These are phyloP conservation scores for Macrochelys suwanniensis DNA, from an alignment of 2,797 vertebrate species.

Conservation along the genomic window DNA sequence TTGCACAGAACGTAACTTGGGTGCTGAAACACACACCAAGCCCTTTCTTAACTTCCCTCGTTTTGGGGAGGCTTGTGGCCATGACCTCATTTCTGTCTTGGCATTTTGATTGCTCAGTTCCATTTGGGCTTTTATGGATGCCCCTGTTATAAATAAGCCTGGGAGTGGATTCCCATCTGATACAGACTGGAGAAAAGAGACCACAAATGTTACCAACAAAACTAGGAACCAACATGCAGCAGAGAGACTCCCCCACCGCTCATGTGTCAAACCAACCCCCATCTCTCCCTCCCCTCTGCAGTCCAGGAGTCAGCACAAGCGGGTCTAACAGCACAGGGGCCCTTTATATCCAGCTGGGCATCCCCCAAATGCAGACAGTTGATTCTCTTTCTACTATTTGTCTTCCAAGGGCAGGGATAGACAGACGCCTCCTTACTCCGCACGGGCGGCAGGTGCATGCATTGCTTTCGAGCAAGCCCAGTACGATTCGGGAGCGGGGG, in stretches of 20 bases:
- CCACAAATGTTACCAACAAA: neutral
- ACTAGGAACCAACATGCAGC: neutral
- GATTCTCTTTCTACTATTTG: neutral
- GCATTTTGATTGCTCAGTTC: neutral
- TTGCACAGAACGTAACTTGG: fast-evolving
- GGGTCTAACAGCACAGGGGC: neutral
- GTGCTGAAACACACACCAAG: neutral
- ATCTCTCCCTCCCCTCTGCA: neutral
- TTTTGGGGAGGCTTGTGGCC: neutral
- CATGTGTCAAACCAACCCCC: neutral
- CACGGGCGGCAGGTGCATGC: neutral
- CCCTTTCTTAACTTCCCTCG: neutral
- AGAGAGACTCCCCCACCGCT: neutral
- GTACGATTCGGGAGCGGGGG: no score
- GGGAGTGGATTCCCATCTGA: fast-evolving
- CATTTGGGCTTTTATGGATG: fast-evolving
- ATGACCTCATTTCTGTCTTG: fast-evolving
- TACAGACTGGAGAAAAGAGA: neutral
- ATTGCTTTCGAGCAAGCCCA: neutral
- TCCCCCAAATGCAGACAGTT: neutral
- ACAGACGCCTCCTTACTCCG: neutral
- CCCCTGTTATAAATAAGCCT: neutral
- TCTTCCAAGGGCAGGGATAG: neutral
- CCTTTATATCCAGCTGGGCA: neutral
- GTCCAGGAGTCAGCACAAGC: neutral